Percentiles rank a stretch among this genome's conserved stretches.
Conservation (phyloP, 2,888 invertebrate genomes). For the Agrochola lota region DNA sequence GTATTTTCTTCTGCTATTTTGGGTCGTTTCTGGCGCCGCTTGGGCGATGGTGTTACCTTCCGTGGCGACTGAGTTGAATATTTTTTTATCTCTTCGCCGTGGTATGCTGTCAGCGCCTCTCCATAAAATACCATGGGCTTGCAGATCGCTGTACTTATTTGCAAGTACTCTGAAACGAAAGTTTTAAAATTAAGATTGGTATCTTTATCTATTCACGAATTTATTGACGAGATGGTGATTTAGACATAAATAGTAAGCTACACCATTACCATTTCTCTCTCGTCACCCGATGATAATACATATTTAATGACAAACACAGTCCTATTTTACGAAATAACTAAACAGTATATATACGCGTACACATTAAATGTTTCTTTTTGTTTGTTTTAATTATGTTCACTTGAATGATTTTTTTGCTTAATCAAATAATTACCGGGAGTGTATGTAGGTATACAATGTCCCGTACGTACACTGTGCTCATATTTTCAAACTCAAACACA, state of each 20-base stretch:
- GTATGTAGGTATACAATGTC: too few species aligned
- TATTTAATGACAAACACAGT: background rate
- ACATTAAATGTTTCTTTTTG: background rate
- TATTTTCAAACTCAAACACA: too few species aligned
- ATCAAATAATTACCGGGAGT: background rate
- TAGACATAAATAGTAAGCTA: background rate
- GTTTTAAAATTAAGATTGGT: background rate
- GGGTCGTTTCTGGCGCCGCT: background rate
- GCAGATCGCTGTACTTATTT: slow-evolving; percentile 11
- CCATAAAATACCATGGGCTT: accelerated
- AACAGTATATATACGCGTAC: background rate
- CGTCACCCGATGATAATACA: background rate
- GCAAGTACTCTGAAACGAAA: slow-evolving; percentile 24
- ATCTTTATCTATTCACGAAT: background rate
- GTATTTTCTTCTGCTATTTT: background rate
- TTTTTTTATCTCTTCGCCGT: accelerated
- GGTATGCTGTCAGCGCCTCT: background rate
- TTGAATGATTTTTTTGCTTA: background rate
- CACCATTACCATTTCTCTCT: background rate
- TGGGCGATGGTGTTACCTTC: too few species aligned
- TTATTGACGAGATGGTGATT: background rate
- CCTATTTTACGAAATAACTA: background rate
- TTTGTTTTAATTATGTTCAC: background rate
- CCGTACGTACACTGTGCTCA: too few species aligned
- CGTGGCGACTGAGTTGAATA: slow-evolving; percentile 6